These are phyloP conservation scores for Parus major DNA, from an alignment of 2,113 vertebrate genomes.

Conservation along the genomic window DNA sequence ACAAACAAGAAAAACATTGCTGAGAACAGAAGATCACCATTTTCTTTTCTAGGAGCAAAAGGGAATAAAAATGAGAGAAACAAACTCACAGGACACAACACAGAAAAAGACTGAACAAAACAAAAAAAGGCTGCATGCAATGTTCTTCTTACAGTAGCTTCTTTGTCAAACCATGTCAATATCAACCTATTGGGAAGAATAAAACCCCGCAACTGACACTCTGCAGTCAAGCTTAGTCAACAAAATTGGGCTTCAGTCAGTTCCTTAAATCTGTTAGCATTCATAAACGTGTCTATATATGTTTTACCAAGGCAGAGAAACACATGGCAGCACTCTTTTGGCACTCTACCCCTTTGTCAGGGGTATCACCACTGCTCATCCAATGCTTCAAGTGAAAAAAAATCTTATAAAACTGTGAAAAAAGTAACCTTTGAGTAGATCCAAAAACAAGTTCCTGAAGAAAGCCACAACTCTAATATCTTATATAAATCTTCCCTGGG, in stretches of 20 bases:
- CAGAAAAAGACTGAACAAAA: not conserved
- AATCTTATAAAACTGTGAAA: not conserved
- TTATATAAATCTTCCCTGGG: not conserved
- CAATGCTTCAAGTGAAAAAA: not conserved
- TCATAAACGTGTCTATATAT: not conserved
- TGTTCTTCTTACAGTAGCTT: not conserved
- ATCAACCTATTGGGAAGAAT: not conserved
- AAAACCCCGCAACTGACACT: not conserved
- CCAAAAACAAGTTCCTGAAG: not conserved
- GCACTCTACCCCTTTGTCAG: not conserved
- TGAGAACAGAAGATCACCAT: not conserved
- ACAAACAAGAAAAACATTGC: not conserved
- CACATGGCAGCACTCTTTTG: not conserved
- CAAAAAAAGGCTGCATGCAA: not conserved
- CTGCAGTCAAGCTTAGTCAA: not conserved
- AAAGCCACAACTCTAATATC: not conserved
- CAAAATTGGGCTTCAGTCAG: not conserved
- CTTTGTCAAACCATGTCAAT: not conserved
- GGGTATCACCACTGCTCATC: not conserved
- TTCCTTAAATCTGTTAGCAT: not conserved
- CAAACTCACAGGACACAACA: not conserved
- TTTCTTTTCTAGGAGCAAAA: not conserved
- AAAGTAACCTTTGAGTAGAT: not conserved
- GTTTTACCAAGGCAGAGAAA: not conserved
- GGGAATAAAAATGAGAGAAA: not conserved